phyloP scores from a whole-genome alignment of 2,797 vertebrate genomes.

The Tinamus major region DNA sequence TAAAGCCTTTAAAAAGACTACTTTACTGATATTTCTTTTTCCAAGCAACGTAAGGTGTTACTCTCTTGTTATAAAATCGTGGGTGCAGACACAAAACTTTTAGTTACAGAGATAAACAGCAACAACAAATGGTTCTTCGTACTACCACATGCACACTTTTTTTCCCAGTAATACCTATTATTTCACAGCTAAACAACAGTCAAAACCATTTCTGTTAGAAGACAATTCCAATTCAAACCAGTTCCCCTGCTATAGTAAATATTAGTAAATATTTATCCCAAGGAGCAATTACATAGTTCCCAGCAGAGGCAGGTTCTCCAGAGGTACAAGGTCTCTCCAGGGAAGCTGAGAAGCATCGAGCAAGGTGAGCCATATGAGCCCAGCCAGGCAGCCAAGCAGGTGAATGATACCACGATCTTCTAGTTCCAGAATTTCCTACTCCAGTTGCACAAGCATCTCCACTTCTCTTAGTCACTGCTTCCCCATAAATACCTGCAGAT shows the following conservation, averaged over 20 bases:
- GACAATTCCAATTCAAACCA: not conserved
- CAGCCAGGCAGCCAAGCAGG: not conserved
- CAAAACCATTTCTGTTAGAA: not conserved
- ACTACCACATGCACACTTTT: not conserved
- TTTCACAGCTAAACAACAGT: accelerated
- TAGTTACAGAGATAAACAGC: accelerated
- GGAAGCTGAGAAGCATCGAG: not conserved
- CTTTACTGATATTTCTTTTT: not conserved
- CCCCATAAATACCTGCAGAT: not conserved
- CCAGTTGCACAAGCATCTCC: not conserved
- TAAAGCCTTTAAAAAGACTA: not conserved
- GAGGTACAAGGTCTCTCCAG: not conserved
- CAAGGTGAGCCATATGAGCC: conserved; percentile 12
- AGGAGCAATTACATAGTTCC: not conserved
- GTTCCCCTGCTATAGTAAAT: not conserved
- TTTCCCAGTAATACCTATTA: not conserved
- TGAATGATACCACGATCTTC: not conserved
- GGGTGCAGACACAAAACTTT: not conserved
- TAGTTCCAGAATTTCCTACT: conserved; percentile 2
- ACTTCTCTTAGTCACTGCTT: conserved; percentile 38
- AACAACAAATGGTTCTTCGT: not conserved
- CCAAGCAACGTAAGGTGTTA: not conserved
- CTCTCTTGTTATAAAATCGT: not conserved
- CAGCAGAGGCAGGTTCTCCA: not conserved
- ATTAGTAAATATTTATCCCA: not conserved